phyloP scores from a whole-genome alignment of 2,113 vertebrate species.

The Steatornis caripensis region DNA sequence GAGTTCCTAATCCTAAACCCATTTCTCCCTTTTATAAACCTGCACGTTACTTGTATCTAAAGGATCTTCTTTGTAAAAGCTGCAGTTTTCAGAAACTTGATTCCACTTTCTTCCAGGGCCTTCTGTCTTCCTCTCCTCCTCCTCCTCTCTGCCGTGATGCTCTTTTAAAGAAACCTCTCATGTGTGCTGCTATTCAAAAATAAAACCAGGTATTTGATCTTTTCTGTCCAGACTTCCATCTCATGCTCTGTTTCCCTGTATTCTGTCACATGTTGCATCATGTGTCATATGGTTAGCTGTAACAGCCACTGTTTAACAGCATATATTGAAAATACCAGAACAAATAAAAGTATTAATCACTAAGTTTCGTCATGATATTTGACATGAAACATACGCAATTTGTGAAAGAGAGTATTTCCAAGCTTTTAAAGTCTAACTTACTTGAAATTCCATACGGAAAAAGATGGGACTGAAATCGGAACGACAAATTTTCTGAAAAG shows the following conservation, averaged over 20 bases:
- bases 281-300: background rate
- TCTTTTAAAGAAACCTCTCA: background rate
- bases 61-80: conserved; percentile 33
- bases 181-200: conserved; percentile 43
- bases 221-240: conserved; percentile 13
- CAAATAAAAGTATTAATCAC: background rate
- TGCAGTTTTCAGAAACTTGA: conserved; percentile 36
- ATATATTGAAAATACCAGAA: background rate
- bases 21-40: conserved; percentile 38
- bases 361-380: background rate
- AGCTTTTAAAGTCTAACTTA: background rate
- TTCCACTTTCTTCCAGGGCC: conserved; percentile 40
- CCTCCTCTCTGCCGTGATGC: background rate
- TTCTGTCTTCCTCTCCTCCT: conserved; percentile 20
- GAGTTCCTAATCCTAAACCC: conserved; percentile 47
- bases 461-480: background rate
- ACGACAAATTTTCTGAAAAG: background rate
- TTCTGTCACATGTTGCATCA: background rate
- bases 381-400: background rate
- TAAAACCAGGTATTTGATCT: conserved; percentile 39
- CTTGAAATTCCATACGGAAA: background rate
- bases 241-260: background rate
- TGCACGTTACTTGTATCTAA: conserved; percentile 35
- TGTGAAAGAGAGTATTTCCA: background rate
- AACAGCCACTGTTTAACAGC: background rate